Evolutionary conservation across 2,888 invertebrate genomes (phyloP).

Genomic region (Orgyia antiqua): DNA sequence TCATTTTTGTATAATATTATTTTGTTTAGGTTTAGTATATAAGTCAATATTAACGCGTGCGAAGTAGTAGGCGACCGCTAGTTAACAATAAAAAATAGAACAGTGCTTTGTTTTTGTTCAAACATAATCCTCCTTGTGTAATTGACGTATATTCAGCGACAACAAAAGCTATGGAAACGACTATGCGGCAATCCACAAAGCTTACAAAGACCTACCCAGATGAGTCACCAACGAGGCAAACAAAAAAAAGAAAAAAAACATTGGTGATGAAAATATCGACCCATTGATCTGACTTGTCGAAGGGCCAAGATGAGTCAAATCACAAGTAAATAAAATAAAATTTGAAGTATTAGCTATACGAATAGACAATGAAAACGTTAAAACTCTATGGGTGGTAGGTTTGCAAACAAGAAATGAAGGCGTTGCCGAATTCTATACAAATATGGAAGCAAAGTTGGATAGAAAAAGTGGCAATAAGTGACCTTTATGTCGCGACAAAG

Average conservation of each 20-base stretch:
- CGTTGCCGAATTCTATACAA: slow-evolving; percentile 44
- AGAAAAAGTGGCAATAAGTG: slow-evolving; percentile 49
- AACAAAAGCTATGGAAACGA: slow-evolving; percentile 44
- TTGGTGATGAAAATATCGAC: slow-evolving; percentile 44
- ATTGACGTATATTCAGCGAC: slow-evolving; percentile 40
- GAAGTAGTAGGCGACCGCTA: too few relatives aligned
- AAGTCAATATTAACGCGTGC: too few relatives aligned
- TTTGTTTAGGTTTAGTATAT: too few relatives aligned
- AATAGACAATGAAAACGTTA: slow-evolving; percentile 5
- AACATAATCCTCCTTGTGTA: slow-evolving; percentile 39
- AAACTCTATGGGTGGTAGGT: slow-evolving; percentile 63
- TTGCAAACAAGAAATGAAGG: slow-evolving; percentile 65
- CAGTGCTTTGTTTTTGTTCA: slow-evolving; percentile 29
- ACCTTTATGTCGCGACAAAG: slow-evolving; percentile 58
- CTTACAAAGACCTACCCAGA: slow-evolving; percentile 32
- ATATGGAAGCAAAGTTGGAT: slow-evolving; percentile 49
- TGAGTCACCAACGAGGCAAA: slow-evolving; percentile 63
- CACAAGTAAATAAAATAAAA: not conserved
- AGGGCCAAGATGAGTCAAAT: not conserved
- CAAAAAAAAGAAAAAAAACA: slow-evolving; percentile 43
- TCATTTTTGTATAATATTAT: too few relatives aligned
- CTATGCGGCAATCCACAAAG: slow-evolving; percentile 50
- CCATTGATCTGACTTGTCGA: slow-evolving; percentile 9
- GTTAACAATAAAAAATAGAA: too few relatives aligned
- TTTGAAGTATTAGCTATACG: not conserved